Conservation (phyloP, 2,888 invertebrate species). For the Amphipoea oculea region DNA sequence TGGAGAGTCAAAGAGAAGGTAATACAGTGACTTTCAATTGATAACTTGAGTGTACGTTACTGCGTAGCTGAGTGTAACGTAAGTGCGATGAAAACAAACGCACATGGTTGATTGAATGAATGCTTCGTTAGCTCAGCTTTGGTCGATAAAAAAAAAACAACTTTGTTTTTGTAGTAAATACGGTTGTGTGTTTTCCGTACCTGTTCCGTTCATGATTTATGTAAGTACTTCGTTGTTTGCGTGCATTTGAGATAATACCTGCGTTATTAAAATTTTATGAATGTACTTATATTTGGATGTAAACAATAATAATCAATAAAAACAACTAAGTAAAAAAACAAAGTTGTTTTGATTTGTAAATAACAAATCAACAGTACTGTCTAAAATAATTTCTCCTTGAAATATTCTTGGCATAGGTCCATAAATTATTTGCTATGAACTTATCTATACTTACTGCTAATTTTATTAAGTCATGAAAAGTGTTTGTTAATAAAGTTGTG, state of each 20-base stretch:
- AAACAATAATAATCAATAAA: slow-evolving; percentile 31
- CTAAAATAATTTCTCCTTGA: slow-evolving; percentile 8
- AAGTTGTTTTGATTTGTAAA: slow-evolving; percentile 12
- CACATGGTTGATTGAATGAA: slow-evolving; percentile 78
- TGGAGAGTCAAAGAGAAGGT: slow-evolving; percentile 99
- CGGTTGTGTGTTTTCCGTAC: slow-evolving; percentile 9
- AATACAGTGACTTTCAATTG: slow-evolving; percentile 65
- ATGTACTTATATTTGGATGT: not conserved
- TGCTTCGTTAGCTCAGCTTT: slow-evolving; percentile 51
- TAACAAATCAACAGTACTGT: slow-evolving; percentile 32
- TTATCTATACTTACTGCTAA: not conserved
- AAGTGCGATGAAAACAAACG: slow-evolving; percentile 82
- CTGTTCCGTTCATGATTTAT: slow-evolving; percentile 1
- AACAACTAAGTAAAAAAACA: not conserved
- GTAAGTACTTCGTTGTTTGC: not conserved
- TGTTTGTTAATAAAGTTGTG: not conserved
- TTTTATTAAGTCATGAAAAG: not conserved
- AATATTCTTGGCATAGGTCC: slow-evolving; percentile 1
- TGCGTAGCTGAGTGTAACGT: slow-evolving; percentile 75
- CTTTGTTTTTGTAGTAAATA: slow-evolving; percentile 45
- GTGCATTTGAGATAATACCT: not conserved
- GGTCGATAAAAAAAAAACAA: slow-evolving; percentile 49
- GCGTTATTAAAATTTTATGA: not conserved
- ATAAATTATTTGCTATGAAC: not conserved
- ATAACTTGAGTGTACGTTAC: slow-evolving; percentile 66